These are phyloP conservation scores for Malurus leucopterus DNA, from an alignment of 2,797 vertebrate genomes.

Conservation along the genomic window DNA sequence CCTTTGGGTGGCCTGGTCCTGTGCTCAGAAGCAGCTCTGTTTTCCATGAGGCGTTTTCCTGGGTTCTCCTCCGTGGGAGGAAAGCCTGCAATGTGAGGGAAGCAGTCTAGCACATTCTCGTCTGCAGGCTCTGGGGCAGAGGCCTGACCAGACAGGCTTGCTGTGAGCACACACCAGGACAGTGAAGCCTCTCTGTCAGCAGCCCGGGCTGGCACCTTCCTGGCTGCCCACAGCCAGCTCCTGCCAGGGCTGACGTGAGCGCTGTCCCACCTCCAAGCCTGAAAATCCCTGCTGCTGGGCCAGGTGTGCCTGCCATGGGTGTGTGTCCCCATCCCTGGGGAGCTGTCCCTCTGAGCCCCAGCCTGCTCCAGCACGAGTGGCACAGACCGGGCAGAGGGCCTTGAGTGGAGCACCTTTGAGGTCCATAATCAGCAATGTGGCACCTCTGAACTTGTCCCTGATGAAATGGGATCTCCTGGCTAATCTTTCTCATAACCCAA, in stretches of 20 bases:
- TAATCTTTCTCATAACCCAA: background rate
- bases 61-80: background rate
- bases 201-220: background rate
- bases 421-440: rapidly evolving
- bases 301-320: background rate
- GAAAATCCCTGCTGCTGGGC: background rate
- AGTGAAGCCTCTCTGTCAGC: background rate
- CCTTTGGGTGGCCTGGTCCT: background rate
- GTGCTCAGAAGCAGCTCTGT: background rate
- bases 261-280: background rate
- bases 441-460: background rate
- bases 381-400: background rate
- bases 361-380: background rate
- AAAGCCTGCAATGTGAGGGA: background rate
- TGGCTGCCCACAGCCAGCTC: background rate
- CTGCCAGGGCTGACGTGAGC: background rate
- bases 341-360: background rate
- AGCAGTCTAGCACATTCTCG: background rate
- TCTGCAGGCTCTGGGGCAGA: background rate
- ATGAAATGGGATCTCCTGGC: background rate
- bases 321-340: background rate
- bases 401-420: background rate
- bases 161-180: rapidly evolving
- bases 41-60: background rate
- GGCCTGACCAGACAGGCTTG: constrained; percentile 2